These are phyloP conservation scores for Xiphophorus couchianus DNA, from an alignment of 2,113 vertebrate genomes.

Conservation along the genomic window DNA sequence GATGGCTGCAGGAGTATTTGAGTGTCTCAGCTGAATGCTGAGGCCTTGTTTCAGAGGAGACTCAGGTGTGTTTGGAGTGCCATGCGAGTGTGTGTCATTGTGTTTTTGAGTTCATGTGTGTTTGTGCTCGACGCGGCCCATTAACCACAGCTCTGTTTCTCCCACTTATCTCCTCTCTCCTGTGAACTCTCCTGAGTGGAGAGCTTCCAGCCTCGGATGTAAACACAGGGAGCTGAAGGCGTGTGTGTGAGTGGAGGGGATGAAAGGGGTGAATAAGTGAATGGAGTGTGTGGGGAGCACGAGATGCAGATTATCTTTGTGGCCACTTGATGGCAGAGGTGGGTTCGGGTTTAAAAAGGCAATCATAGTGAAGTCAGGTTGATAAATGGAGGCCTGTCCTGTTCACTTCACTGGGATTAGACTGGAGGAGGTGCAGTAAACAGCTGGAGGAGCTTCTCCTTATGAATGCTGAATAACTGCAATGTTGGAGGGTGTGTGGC, in stretches of 20 bases:
- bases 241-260: background rate
- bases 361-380: conserved; percentile 16
- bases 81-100: conserved; percentile 26
- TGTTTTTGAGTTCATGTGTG: conserved; percentile 23
- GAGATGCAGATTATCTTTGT: conserved; percentile 44
- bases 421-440: conserved; percentile 28
- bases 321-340: conserved; percentile 64
- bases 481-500: background rate
- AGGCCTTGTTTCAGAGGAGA: conserved; percentile 67
- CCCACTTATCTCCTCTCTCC: conserved; percentile 70
- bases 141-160: conserved; percentile 75
- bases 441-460: conserved; percentile 40
- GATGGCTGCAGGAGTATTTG: conserved; percentile 64
- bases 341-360: conserved; percentile 26
- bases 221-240: conserved; percentile 70
- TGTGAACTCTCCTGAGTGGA: conserved; percentile 71
- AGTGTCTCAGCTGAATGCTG: conserved; percentile 67
- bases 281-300: conserved; percentile 21
- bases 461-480: conserved; percentile 25
- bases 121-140: conserved; percentile 65
- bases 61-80: conserved; percentile 72
- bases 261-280: conserved; percentile 29
- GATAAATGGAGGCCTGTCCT: conserved; percentile 26
- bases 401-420: conserved; percentile 20
- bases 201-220: conserved; percentile 70